phyloP scores from a whole-genome alignment of 2,888 invertebrate genomes.

The Diaperis boleti region DNA sequence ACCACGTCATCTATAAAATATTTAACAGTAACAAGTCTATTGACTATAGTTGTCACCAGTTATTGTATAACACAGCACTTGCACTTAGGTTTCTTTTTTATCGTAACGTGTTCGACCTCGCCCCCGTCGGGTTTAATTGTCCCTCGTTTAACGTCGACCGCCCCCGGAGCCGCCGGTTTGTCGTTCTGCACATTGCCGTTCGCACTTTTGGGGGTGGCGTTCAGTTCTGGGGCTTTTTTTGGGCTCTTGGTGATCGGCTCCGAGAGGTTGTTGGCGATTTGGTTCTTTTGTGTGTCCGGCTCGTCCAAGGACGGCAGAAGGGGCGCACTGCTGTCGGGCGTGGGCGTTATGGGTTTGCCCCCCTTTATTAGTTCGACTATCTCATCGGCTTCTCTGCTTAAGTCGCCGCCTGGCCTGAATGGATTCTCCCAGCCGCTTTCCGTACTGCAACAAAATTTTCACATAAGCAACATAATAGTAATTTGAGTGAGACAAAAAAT shows the following conservation, averaged over 20 bases:
- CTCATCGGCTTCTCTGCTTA: conserved; percentile 95
- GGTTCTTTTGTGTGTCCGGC: conserved; percentile 58
- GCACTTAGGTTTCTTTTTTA: conserved; percentile 96
- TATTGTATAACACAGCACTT: conserved; percentile 95
- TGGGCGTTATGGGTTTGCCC: conserved; percentile 87
- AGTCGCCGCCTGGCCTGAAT: conserved; percentile 95
- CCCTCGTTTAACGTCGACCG: conserved; percentile 79
- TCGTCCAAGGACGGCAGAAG: conserved; percentile 69
- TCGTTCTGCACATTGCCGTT: conserved; percentile 63
- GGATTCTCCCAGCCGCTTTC: conserved; percentile 98
- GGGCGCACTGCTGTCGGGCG: conserved; percentile 70
- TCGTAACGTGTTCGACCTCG: conserved; percentile 91
- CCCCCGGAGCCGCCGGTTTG: conserved; percentile 63
- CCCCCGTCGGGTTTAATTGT: conserved; percentile 78
- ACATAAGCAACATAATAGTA: not conserved
- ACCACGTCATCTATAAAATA: conserved; percentile 43
- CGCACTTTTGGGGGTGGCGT: conserved; percentile 66
- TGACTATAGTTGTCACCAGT: conserved; percentile 54
- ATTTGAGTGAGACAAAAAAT: no score
- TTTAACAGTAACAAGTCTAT: conserved; percentile 55
- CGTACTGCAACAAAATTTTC: conserved; percentile 75
- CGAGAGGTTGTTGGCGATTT: conserved; percentile 42
- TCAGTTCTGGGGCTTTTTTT: conserved; percentile 55
- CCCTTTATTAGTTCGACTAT: conserved; percentile 95
- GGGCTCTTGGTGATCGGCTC: conserved; percentile 57